Conservation (phyloP, 2,888 invertebrate species). For the Glyphotaelius pellucidus region DNA sequence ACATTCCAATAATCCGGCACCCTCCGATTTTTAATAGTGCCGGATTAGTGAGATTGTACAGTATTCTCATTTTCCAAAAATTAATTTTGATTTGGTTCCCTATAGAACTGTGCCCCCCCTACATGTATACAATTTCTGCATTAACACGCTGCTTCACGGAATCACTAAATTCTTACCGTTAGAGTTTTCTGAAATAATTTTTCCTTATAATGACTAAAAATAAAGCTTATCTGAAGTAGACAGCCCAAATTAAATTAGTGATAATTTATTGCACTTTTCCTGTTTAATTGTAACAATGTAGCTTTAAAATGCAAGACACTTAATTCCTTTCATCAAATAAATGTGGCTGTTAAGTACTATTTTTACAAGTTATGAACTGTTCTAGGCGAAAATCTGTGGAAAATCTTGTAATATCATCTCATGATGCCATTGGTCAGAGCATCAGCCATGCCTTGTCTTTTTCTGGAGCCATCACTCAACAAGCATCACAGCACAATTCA, state of each 20-base stretch:
- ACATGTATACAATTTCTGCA: neutral
- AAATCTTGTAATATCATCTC: slow-evolving; percentile 81
- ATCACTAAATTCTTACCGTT: neutral
- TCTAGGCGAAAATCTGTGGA: slow-evolving; percentile 82
- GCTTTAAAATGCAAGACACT: neutral
- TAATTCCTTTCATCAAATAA: neutral
- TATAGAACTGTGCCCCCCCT: too few relatives aligned
- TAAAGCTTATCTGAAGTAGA: neutral
- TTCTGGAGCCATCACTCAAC: slow-evolving; percentile 76
- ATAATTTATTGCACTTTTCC: neutral
- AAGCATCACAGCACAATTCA: slow-evolving; percentile 72
- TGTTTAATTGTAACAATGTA: neutral
- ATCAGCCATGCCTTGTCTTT: slow-evolving; percentile 81
- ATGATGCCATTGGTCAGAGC: slow-evolving; percentile 81
- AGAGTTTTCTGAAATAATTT: neutral
- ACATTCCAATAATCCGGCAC: too few relatives aligned
- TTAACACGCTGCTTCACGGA: neutral
- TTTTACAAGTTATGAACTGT: slow-evolving; percentile 36
- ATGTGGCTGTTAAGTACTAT: neutral
- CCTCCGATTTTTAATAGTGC: too few relatives aligned
- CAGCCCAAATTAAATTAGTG: neutral
- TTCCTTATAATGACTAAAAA: neutral
- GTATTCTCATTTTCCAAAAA: too few relatives aligned
- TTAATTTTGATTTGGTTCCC: too few relatives aligned
- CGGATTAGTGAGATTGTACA: too few relatives aligned